Evolutionary conservation across 1,140 invertebrate species (phyloP).

Genomic region (Goniozus legneri): DNA sequence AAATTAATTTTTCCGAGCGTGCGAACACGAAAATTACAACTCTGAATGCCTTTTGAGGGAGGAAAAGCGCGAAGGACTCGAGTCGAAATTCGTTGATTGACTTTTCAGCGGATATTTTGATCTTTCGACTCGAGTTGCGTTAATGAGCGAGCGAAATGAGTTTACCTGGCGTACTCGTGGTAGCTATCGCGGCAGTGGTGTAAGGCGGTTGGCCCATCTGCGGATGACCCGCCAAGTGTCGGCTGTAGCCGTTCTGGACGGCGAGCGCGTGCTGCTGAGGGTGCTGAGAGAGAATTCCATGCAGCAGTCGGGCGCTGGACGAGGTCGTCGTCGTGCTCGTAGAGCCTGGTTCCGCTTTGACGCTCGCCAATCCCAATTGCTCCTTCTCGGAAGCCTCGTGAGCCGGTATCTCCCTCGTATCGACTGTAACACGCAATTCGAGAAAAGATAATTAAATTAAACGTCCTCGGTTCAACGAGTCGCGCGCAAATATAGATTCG

Average conservation of each 20-base stretch:
- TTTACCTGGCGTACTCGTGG: constrained; percentile 49
- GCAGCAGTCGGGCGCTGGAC: constrained; percentile 54
- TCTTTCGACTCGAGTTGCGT: too few species aligned
- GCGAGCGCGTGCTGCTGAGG: constrained; percentile 44
- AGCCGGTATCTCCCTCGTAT: constrained; percentile 51
- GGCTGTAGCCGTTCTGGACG: constrained; percentile 45
- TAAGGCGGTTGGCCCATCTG: constrained; percentile 48
- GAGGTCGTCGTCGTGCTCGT: constrained; percentile 30
- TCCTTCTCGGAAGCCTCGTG: constrained; percentile 44
- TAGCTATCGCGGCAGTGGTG: constrained; percentile 48
- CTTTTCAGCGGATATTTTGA: too few species aligned
- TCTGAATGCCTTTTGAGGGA: too few species aligned
- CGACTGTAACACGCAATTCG: constrained; percentile 54
- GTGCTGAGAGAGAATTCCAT: constrained; percentile 61
- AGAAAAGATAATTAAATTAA: constrained; percentile 11
- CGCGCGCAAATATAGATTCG: too few species aligned
- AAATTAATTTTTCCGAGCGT: too few species aligned
- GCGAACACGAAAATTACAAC: too few species aligned
- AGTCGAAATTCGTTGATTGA: too few species aligned
- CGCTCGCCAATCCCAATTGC: constrained; percentile 41
- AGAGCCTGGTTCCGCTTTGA: constrained; percentile 50
- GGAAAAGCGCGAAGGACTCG: too few species aligned
- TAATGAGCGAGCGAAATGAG: too few species aligned
- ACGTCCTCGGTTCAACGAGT: too few species aligned
- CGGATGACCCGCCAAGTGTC: constrained; percentile 42